A percentile compares a stretch with the other conserved stretches of the same genome.
phyloP scores from a whole-genome alignment of 2,888 invertebrate genomes.

The Papilio elwesi region DNA sequence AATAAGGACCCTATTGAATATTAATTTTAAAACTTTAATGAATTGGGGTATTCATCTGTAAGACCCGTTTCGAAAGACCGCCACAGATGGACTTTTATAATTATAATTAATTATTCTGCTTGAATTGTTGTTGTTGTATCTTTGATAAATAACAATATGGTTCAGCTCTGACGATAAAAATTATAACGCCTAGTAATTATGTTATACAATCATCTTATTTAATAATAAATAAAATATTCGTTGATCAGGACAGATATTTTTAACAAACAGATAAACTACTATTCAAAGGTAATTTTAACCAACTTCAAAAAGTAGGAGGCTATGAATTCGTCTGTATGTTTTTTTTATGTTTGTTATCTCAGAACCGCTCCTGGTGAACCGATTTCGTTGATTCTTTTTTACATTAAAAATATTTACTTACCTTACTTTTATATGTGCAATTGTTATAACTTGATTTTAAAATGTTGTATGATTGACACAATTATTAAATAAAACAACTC shows the following conservation, averaged over 20 bases:
- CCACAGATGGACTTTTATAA: slow-evolving; percentile 10
- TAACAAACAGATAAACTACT: slow-evolving; percentile 11
- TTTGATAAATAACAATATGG: no score
- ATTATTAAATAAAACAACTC: slow-evolving; percentile 1
- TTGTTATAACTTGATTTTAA: slow-evolving; percentile 13
- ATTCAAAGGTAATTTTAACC: slow-evolving; percentile 9
- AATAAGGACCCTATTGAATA: slow-evolving; percentile 41
- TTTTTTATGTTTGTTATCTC: no score
- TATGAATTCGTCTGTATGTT: no score
- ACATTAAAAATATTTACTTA: slow-evolving; percentile 9
- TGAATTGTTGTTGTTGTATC: no score
- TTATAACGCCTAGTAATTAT: background rate
- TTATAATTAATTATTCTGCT: background rate
- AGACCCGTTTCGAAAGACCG: slow-evolving; percentile 18
- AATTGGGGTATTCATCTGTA: slow-evolving; percentile 34
- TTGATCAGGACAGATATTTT: slow-evolving; percentile 36
- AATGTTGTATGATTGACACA: background rate
- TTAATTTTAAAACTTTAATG: slow-evolving; percentile 40
- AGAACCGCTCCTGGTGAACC: no score
- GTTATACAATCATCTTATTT: slow-evolving; percentile 24
- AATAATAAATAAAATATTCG: slow-evolving; percentile 35
- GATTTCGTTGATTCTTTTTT: background rate
- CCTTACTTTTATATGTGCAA: slow-evolving; percentile 21
- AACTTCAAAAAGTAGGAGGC: no score
- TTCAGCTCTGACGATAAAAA: no score